Conservation (phyloP, 2,113 vertebrate species). For the Malurus alboscapulatus region DNA sequence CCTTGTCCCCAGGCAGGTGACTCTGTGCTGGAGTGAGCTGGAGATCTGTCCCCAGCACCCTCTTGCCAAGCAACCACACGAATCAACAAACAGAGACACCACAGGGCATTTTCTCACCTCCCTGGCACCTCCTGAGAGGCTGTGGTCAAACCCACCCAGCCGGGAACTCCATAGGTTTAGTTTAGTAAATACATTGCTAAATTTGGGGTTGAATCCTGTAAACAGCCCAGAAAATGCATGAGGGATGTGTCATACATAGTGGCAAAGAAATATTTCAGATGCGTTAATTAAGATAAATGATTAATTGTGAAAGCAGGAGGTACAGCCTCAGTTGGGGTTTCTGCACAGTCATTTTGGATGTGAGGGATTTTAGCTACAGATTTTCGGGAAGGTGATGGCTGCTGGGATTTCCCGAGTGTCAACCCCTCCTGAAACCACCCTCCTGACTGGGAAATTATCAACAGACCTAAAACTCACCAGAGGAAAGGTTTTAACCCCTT, state of each 20-base stretch:
- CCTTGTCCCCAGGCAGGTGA: not conserved
- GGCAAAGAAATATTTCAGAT: not conserved
- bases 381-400: not conserved
- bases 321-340: not conserved
- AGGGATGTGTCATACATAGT: accelerated
- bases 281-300: not conserved
- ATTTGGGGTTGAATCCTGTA: not conserved
- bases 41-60: not conserved
- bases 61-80: accelerated
- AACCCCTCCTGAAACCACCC: not conserved
- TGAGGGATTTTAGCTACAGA: not conserved
- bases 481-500: not conserved
- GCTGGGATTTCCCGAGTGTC: not conserved
- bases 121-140: not conserved
- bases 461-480: accelerated
- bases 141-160: not conserved
- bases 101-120: not conserved
- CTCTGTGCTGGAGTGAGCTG: not conserved
- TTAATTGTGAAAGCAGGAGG: not conserved
- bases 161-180: accelerated
- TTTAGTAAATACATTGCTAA: accelerated
- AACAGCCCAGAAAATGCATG: accelerated
- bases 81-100: not conserved
- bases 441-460: not conserved
- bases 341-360: not conserved